Conservation (phyloP, 2,888 invertebrate genomes). For the Ramazzottius varieornatus region DNA sequence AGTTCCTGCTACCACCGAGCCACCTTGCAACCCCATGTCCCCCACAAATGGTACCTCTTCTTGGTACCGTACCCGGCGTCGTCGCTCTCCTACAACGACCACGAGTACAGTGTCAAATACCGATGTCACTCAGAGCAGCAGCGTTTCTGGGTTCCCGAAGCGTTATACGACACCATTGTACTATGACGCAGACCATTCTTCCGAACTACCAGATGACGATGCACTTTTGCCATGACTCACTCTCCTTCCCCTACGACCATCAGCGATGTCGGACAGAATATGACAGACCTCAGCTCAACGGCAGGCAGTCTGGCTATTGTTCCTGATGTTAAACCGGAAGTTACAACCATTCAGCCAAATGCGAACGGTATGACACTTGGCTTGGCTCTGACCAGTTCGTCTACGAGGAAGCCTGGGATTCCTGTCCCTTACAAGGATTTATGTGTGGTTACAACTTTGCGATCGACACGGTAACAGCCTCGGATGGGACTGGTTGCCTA, state of each 20-base stretch:
- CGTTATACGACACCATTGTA: not conserved
- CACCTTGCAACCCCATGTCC: not conserved
- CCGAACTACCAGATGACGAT: too few species aligned
- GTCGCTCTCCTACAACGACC: not conserved
- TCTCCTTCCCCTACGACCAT: too few species aligned
- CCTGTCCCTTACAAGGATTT: too few species aligned
- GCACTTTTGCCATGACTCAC: too few species aligned
- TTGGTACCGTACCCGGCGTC: not conserved
- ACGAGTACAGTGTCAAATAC: not conserved
- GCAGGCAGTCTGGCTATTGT: too few species aligned
- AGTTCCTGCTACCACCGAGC: not conserved
- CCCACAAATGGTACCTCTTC: not conserved
- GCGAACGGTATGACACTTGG: too few species aligned
- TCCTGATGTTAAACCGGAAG: too few species aligned
- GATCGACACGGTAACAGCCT: not conserved
- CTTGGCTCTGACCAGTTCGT: too few species aligned
- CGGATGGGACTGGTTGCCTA: not conserved
- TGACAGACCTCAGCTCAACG: too few species aligned
- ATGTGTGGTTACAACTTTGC: not conserved
- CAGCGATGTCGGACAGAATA: too few species aligned
- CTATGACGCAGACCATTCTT: not conserved
- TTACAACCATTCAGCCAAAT: too few species aligned
- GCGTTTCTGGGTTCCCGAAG: not conserved
- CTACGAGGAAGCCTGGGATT: not conserved
- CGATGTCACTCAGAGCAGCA: not conserved